A percentile compares a stretch with the other conserved stretches of the same genome.
phyloP scores from a whole-genome alignment of 1,140 invertebrate species.

The Drosophila rhopaloa region DNA sequence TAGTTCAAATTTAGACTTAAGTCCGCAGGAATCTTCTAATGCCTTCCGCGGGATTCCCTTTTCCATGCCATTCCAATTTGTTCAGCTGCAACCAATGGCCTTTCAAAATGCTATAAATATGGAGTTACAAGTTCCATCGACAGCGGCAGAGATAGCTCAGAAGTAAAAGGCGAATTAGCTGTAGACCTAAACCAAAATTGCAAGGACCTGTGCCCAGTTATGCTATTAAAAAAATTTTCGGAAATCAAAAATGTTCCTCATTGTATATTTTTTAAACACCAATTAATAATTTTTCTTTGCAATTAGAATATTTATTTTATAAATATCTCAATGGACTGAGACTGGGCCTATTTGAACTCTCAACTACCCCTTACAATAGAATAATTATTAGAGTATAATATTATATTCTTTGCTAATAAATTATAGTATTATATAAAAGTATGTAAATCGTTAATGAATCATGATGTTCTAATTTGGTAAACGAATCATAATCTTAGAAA shows the following conservation, averaged over 20 bases:
- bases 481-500: not conserved
- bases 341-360: not conserved
- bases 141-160: not conserved
- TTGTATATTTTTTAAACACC: not conserved
- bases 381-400: constrained; percentile 1
- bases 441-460: not conserved
- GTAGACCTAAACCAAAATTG: not conserved
- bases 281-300: not conserved
- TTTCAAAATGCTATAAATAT: constrained; percentile 59
- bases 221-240: too few species aligned
- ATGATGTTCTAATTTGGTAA: not conserved
- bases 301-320: too few species aligned
- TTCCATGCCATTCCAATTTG: constrained; percentile 63
- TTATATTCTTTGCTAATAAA: not conserved
- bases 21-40: constrained; percentile 44
- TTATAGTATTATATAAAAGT: not conserved
- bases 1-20: constrained; percentile 34
- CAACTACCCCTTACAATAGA: not conserved
- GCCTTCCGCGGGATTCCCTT: constrained; percentile 52
- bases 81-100: constrained; percentile 68
- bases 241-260: not conserved
- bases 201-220: too few species aligned
- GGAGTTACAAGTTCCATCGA: constrained; percentile 24
- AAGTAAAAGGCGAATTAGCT: constrained; percentile 8
- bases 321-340: not conserved